These are phyloP conservation scores for Hippocampus kuda DNA, from an alignment of 2,797 vertebrate species.

Conservation along the genomic window DNA sequence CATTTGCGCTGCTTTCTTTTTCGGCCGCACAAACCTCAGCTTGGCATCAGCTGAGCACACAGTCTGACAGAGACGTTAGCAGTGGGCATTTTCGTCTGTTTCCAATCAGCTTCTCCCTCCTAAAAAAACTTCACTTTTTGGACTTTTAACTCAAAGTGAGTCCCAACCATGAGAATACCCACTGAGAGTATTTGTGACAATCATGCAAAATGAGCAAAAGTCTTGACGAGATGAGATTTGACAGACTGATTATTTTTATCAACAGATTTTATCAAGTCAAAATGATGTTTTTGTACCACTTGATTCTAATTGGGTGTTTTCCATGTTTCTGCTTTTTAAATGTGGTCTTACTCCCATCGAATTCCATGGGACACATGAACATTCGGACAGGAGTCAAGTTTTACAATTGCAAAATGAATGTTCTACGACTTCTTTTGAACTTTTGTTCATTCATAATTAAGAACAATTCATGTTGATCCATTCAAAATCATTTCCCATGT, in stretches of 20 bases:
- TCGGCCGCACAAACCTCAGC: conserved; percentile 8
- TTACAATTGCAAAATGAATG: no score
- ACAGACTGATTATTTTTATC: background rate
- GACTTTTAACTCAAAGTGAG: background rate
- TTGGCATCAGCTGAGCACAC: background rate
- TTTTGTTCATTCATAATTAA: background rate
- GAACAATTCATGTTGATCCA: no score
- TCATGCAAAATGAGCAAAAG: no score
- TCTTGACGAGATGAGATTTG: no score
- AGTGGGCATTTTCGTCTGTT: background rate
- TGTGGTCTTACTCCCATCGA: no score
- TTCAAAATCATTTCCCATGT: no score
- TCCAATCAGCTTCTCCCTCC: background rate
- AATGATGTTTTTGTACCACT: background rate
- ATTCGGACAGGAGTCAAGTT: no score
- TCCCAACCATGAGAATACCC: background rate
- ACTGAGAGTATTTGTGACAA: background rate
- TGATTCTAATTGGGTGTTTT: no score
- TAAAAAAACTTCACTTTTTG: conserved; percentile 1
- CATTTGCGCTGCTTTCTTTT: conserved; percentile 20
- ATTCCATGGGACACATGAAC: no score
- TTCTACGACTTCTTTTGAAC: no score
- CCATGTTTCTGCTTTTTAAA: no score
- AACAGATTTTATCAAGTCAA: background rate
- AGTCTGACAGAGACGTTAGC: background rate